phyloP scores from a whole-genome alignment of 2,797 vertebrate genomes.

The Sphaeramia orbicularis region DNA sequence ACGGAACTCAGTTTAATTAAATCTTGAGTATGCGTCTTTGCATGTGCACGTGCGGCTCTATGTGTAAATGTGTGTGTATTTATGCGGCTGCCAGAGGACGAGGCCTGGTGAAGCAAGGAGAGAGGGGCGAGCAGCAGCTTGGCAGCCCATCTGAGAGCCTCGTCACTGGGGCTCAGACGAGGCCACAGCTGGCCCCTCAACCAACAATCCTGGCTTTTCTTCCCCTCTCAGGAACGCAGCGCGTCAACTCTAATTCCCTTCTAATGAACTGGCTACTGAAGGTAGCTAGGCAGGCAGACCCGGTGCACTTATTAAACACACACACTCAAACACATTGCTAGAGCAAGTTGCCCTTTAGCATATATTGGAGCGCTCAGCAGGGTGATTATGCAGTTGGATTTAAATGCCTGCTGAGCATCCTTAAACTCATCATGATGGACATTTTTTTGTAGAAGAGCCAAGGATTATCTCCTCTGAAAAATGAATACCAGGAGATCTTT shows the following conservation, averaged over 20 bases:
- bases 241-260: slow-evolving; percentile 82
- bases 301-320: slow-evolving; percentile 65
- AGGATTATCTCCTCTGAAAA: slow-evolving; percentile 4
- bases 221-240: slow-evolving; percentile 68
- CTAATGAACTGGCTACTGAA: slow-evolving; percentile 82
- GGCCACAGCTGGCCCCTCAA: slow-evolving; percentile 77
- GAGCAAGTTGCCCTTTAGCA: slow-evolving; percentile 39
- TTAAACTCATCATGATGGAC: slow-evolving; percentile 37
- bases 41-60: slow-evolving; percentile 27
- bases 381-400: slow-evolving; percentile 35
- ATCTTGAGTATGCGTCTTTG: slow-evolving; percentile 35
- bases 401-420: slow-evolving; percentile 38
- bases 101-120: slow-evolving; percentile 52
- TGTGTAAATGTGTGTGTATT: slow-evolving; percentile 9
- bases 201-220: slow-evolving; percentile 75
- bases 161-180: slow-evolving; percentile 58
- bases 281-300: slow-evolving; percentile 59
- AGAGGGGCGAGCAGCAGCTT: slow-evolving; percentile 60
- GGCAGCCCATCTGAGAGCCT: slow-evolving; percentile 77
- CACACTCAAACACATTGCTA: slow-evolving; percentile 44
- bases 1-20: slow-evolving; percentile 75
- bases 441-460: background rate
- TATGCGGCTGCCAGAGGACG: slow-evolving; percentile 14
- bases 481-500: background rate
- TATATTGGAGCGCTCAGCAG: slow-evolving; percentile 43